Evolutionary conservation across 2,888 invertebrate genomes (phyloP).

Genomic region (Terebella lapidaria): DNA sequence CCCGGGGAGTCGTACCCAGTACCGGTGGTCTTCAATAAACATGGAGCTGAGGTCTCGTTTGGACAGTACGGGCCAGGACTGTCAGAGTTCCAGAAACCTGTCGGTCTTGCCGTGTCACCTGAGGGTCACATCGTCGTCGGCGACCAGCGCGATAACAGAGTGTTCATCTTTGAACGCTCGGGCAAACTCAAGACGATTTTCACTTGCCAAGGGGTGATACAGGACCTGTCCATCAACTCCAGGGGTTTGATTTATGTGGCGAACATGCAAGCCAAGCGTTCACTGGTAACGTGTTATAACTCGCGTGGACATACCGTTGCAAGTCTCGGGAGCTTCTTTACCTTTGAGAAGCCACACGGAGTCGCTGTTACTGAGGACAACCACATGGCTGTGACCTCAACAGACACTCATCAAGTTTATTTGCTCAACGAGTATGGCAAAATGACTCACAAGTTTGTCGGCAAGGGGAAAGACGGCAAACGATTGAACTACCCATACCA

Average conservation of each 20-base stretch:
- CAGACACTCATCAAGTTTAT: constrained; percentile 32
- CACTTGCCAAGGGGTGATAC: constrained; percentile 32
- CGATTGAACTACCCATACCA: constrained; percentile 35
- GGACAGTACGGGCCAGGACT: constrained; percentile 35
- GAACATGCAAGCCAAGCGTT: constrained; percentile 22
- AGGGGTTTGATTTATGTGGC: constrained; percentile 34
- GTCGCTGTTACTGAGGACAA: constrained; percentile 27
- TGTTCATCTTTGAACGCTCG: constrained; percentile 33
- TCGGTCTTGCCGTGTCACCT: constrained; percentile 33
- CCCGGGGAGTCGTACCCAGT: neutral
- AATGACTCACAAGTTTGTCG: constrained; percentile 36
- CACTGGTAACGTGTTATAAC: constrained; percentile 1
- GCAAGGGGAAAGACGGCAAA: constrained; percentile 37
- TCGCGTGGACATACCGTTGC: constrained; percentile 7
- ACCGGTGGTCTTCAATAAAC: neutral
- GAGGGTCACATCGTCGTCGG: constrained; percentile 37
- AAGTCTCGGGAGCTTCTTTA: constrained; percentile 6
- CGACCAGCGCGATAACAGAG: constrained; percentile 35
- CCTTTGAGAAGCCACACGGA: constrained; percentile 27
- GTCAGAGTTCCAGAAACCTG: constrained; percentile 35
- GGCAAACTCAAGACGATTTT: constrained; percentile 31
- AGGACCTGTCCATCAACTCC: constrained; percentile 31
- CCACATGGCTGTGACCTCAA: constrained; percentile 32
- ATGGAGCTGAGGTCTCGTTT: constrained; percentile 17
- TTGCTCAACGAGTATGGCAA: constrained; percentile 37